A percentile compares a stretch with the other conserved stretches of the same genome.
phyloP scores from a whole-genome alignment of 2,888 invertebrate genomes.

The Aleiodes alternator region DNA sequence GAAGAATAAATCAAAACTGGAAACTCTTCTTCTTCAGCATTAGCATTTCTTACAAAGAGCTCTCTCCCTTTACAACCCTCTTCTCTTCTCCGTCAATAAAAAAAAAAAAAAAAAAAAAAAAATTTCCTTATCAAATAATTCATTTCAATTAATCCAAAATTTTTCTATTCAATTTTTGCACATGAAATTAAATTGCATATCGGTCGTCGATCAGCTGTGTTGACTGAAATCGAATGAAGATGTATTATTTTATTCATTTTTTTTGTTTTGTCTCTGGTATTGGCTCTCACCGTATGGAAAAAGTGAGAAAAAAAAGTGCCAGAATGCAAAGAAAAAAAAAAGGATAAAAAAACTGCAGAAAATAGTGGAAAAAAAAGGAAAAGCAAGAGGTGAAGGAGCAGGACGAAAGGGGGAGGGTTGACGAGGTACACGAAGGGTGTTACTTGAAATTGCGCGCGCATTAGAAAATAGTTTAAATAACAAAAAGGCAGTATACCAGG shows the following conservation, averaged over 20 bases:
- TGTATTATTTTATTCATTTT: slow-evolving; percentile 62
- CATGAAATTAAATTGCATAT: slow-evolving; percentile 1
- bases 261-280: background rate
- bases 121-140: background rate
- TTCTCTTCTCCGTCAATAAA: background rate
- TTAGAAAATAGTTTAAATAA: slow-evolving; percentile 66
- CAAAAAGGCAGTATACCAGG: slow-evolving; percentile 70
- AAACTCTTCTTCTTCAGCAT: background rate
- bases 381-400: slow-evolving; percentile 47
- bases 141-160: background rate
- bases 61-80: background rate
- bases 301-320: slow-evolving; percentile 62
- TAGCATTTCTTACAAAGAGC: background rate
- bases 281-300: slow-evolving; percentile 24
- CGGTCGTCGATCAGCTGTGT: slow-evolving; percentile 57
- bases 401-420: slow-evolving; percentile 32
- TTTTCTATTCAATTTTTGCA: background rate
- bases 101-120: background rate
- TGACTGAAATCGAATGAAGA: slow-evolving; percentile 62
- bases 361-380: slow-evolving; percentile 50
- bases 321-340: slow-evolving; percentile 60
- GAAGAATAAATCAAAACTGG: no score
- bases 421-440: slow-evolving; percentile 49
- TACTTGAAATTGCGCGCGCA: slow-evolving; percentile 58
- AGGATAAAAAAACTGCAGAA: slow-evolving; percentile 51